Evolutionary conservation across 2,888 invertebrate species (phyloP).

Genomic region (Teleiodes luculella): DNA sequence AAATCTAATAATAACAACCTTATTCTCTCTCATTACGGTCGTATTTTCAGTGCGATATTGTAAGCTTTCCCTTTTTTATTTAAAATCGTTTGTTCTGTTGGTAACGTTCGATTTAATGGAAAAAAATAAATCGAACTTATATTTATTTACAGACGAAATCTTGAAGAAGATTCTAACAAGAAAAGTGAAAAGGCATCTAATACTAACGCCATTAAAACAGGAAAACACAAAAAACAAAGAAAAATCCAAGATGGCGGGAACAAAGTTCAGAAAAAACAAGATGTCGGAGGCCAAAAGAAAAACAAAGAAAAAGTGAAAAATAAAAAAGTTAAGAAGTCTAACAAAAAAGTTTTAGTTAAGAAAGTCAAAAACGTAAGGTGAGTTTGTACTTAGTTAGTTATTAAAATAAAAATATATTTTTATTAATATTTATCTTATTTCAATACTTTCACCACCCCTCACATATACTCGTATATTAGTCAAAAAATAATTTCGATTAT

Average conservation of each 20-base stretch:
- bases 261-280: conserved; percentile 16
- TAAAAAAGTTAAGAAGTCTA: conserved; percentile 21
- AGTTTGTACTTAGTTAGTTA: neutral
- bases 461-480: no score
- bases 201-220: conserved; percentile 37
- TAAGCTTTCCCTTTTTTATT: no score
- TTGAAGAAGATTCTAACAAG: conserved; percentile 42
- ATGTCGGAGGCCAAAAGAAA: conserved; percentile 13
- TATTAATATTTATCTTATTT: no score
- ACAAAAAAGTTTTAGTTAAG: conserved; percentile 23
- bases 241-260: conserved; percentile 38
- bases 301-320: conserved; percentile 5
- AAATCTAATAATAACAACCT: no score
- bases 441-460: no score
- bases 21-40: no score
- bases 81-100: no score
- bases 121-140: neutral
- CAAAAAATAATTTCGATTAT: no score
- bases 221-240: conserved; percentile 52
- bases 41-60: no score
- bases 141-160: conserved; percentile 50
- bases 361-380: conserved; percentile 17
- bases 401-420: neutral
- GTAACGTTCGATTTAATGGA: no score
- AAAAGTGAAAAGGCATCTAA: conserved; percentile 34